A percentile compares a stretch with the other conserved stretches of the same genome.
Evolutionary conservation across 1,140 invertebrate genomes (phyloP).

Genomic region (Solenopsis fugax): DNA sequence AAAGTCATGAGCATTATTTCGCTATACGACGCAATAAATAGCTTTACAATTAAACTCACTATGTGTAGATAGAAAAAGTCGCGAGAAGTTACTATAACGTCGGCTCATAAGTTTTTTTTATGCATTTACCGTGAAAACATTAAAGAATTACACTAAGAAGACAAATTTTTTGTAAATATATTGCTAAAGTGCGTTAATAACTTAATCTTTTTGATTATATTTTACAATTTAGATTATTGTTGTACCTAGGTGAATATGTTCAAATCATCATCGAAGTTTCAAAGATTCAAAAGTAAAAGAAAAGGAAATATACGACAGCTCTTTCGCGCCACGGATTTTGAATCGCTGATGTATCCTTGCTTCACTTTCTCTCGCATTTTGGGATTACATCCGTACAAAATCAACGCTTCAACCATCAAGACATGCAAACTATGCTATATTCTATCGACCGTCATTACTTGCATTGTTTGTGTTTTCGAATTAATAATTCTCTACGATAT

Average conservation of each 20-base stretch:
- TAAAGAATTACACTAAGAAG: not conserved
- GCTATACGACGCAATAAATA: not conserved
- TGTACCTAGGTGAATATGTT: not conserved
- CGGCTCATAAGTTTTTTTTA: too few relatives aligned
- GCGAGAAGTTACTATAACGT: not conserved
- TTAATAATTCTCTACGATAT: not conserved
- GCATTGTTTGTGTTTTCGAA: not conserved
- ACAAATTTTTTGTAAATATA: not conserved
- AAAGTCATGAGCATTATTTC: not conserved
- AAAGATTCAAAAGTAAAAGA: not conserved
- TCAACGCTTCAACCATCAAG: not conserved
- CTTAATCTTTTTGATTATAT: not conserved
- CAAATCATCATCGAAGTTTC: not conserved
- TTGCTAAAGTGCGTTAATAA: not conserved
- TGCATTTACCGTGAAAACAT: not conserved
- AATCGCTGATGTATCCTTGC: slow-evolving; percentile 16
- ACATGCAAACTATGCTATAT: not conserved
- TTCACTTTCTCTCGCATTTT: not conserved
- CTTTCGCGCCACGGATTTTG: not conserved
- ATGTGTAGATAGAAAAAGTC: not conserved
- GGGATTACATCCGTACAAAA: not conserved
- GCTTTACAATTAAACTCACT: not conserved
- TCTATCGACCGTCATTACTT: not conserved
- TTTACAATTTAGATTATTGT: not conserved
- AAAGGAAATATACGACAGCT: not conserved